A percentile compares a stretch with the other conserved stretches of the same genome.
Evolutionary conservation across 2,888 invertebrate genomes (phyloP).

Genomic region (Gandaritis pyraliata): DNA sequence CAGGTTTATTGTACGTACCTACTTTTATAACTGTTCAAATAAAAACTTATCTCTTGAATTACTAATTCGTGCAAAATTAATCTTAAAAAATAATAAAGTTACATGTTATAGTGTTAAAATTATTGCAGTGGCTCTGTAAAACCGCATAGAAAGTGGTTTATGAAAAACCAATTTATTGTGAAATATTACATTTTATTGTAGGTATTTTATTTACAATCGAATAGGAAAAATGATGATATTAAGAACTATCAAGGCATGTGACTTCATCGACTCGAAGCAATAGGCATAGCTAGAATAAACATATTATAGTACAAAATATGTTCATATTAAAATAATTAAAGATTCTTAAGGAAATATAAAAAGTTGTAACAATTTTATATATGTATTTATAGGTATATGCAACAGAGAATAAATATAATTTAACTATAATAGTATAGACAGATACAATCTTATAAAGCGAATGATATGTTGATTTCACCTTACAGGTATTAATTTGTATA

Average conservation of each 20-base stretch:
- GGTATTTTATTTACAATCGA: slow-evolving; percentile 26
- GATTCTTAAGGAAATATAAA: slow-evolving; percentile 40
- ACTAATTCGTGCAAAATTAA: neutral
- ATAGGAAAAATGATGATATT: slow-evolving; percentile 30
- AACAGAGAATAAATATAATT: slow-evolving; percentile 63
- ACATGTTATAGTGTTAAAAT: too few species aligned
- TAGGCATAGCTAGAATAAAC: slow-evolving; percentile 38
- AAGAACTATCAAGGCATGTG: slow-evolving; percentile 32
- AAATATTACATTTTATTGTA: slow-evolving; percentile 25
- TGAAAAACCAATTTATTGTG: slow-evolving; percentile 17
- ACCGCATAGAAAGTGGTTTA: slow-evolving; percentile 6
- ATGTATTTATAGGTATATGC: slow-evolving; percentile 51
- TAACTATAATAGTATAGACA: slow-evolving; percentile 60
- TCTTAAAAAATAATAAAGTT: neutral
- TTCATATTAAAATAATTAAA: slow-evolving; percentile 42
- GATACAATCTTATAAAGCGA: slow-evolving; percentile 80
- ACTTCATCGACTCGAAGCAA: slow-evolving; percentile 26
- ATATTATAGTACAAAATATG: slow-evolving; percentile 41
- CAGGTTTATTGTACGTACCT: too few species aligned
- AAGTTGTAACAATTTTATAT: slow-evolving; percentile 41
- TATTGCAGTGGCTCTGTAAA: too few species aligned
- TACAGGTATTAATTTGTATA: slow-evolving; percentile 55
- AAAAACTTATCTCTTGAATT: too few species aligned
- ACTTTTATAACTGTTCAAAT: too few species aligned
- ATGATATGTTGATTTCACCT: slow-evolving; percentile 81